These are phyloP conservation scores for Leptobrachium ailaonicum DNA, from an alignment of 2,113 vertebrate genomes.

Conservation along the genomic window DNA sequence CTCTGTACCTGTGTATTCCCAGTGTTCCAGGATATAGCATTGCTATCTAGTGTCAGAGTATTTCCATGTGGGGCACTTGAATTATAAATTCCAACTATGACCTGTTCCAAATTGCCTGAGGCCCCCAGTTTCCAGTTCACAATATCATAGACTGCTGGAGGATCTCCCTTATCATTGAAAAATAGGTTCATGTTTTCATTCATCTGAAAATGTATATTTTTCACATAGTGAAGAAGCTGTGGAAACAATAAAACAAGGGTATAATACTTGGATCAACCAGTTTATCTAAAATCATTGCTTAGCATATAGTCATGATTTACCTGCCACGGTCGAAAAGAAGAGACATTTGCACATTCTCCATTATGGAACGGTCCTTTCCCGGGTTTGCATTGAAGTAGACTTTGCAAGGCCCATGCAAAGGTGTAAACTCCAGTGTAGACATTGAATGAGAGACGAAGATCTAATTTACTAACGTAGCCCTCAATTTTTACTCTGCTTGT, in stretches of 20 bases:
- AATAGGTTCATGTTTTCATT: constrained; percentile 52
- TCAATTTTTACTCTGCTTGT: constrained; percentile 14
- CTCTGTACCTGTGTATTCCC: constrained; percentile 12
- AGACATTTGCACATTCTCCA: constrained; percentile 1
- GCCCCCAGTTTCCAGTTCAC: constrained; percentile 26
- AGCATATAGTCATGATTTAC: not conserved
- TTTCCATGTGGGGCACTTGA: not conserved
- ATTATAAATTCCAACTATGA: constrained; percentile 35
- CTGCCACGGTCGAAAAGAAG: constrained; percentile 31
- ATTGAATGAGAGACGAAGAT: constrained; percentile 14
- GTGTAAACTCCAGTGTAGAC: constrained; percentile 48
- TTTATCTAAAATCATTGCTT: too few relatives aligned
- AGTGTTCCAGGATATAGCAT: constrained; percentile 30
- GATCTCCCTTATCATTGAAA: constrained; percentile 45
- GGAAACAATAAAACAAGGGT: not conserved
- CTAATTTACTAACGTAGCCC: not conserved
- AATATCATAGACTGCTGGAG: constrained; percentile 43
- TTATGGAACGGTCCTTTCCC: constrained; percentile 10
- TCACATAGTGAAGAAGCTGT: constrained; percentile 67
- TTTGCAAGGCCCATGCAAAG: constrained; percentile 63
- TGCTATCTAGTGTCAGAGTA: constrained; percentile 29
- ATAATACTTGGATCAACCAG: too few relatives aligned
- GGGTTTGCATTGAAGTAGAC: constrained; percentile 5
- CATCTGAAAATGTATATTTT: constrained; percentile 62
- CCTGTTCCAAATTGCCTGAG: not conserved